A percentile compares a stretch with the other conserved stretches of the same genome.
Evolutionary conservation across 1,140 invertebrate genomes (phyloP).

Genomic region (Matsumurasca onukii): DNA sequence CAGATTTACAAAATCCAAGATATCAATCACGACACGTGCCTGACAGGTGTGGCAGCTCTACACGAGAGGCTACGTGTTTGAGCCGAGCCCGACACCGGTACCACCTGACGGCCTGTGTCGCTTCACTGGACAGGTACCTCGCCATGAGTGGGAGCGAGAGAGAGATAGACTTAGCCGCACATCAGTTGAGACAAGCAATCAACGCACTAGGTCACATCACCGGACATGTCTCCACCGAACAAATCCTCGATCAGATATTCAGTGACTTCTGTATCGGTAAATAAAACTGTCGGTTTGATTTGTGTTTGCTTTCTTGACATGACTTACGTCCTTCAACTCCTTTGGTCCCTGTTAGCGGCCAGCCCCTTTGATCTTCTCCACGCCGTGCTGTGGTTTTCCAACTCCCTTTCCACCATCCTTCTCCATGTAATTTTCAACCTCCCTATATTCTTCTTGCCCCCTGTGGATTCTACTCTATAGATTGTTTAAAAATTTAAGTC

Average conservation of each 20-base stretch:
- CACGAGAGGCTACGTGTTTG: constrained; percentile 60
- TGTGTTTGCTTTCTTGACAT: no score
- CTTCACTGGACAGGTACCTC: constrained; percentile 55
- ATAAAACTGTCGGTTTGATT: constrained; percentile 56
- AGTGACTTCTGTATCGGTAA: constrained; percentile 89
- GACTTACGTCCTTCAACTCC: no score
- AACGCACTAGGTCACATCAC: constrained; percentile 73
- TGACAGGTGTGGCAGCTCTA: constrained; percentile 64
- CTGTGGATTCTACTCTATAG: no score
- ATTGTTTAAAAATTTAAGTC: no score
- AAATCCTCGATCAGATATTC: constrained; percentile 83
- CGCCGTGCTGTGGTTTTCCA: no score
- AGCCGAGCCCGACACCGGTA: constrained; percentile 64
- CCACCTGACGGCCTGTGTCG: constrained; percentile 58
- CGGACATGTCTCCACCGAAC: constrained; percentile 71
- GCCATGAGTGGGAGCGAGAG: constrained; percentile 34
- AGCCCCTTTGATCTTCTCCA: no score
- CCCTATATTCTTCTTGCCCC: no score
- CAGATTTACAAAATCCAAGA: no score
- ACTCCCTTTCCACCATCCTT: no score
- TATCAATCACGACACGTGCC: no score
- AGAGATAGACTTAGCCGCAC: constrained; percentile 67
- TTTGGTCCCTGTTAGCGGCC: no score
- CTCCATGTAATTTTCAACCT: no score
- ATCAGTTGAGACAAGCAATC: constrained; percentile 65